Percentiles rank a stretch among this genome's conserved stretches.
Evolutionary conservation across 2,888 invertebrate species (phyloP).

Genomic region (Morpho deidamia): DNA sequence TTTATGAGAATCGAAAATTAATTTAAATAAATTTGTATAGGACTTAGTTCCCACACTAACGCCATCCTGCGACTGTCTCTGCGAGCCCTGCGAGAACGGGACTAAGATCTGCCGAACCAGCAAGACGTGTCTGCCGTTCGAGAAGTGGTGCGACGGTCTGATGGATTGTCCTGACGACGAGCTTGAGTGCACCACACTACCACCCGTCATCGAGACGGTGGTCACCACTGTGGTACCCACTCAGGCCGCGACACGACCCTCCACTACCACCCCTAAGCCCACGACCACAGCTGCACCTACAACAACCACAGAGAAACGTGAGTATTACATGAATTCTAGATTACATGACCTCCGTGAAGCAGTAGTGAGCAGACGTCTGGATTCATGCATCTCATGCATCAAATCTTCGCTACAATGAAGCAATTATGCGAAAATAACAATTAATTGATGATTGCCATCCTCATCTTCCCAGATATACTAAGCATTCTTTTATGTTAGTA

Average conservation of each 20-base stretch:
- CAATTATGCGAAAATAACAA: too few relatives aligned
- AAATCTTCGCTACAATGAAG: too few relatives aligned
- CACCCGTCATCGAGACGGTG: conserved; percentile 33
- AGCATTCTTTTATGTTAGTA: too few relatives aligned
- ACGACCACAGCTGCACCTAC: conserved; percentile 16
- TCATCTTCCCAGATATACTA: too few relatives aligned
- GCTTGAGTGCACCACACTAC: conserved; percentile 73
- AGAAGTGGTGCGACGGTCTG: conserved; percentile 89
- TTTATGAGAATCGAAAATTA: too few relatives aligned
- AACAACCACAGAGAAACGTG: conserved; percentile 28
- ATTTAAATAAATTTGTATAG: conserved; percentile 30
- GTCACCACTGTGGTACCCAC: conserved; percentile 36
- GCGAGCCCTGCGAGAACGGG: conserved; percentile 83
- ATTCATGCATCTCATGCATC: too few relatives aligned
- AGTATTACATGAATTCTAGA: too few relatives aligned
- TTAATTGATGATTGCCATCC: neutral
- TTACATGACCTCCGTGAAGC: too few relatives aligned
- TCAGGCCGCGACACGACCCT: conserved; percentile 34
- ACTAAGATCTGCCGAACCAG: conserved; percentile 85
- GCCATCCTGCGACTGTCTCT: conserved; percentile 83
- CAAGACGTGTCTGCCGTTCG: conserved; percentile 83
- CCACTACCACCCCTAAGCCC: conserved; percentile 22
- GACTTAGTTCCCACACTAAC: conserved; percentile 79
- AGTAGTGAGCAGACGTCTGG: too few relatives aligned
- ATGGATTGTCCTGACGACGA: conserved; percentile 92